phyloP scores from a whole-genome alignment of 2,797 vertebrate genomes.

The Halcyon smyrnensis region DNA sequence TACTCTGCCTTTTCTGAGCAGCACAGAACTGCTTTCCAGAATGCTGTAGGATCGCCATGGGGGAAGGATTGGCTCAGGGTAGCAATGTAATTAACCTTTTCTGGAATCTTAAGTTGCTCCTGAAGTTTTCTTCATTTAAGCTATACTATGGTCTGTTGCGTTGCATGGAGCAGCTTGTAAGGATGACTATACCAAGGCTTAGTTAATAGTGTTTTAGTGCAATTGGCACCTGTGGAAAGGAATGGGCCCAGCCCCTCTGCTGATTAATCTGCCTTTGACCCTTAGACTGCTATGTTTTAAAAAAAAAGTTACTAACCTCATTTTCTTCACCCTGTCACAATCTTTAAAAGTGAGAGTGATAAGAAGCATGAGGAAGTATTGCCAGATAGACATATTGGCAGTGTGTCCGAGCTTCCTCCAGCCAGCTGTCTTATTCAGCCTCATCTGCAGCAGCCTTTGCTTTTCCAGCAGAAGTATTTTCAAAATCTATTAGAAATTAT shows the following conservation, averaged over 20 bases:
- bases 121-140: background rate
- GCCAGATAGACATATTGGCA: background rate
- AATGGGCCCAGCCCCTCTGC: background rate
- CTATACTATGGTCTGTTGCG: background rate
- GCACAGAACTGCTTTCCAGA: background rate
- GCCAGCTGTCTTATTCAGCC: background rate
- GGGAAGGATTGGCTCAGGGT: background rate
- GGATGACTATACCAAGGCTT: background rate
- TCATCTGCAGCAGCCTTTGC: background rate
- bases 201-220: background rate
- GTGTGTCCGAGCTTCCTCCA: background rate
- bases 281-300: background rate
- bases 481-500: conserved; percentile 5
- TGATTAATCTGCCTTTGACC: background rate
- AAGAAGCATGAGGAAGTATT: background rate
- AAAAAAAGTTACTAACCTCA: background rate
- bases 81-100: background rate
- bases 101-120: background rate
- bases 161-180: background rate
- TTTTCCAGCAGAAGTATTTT: background rate
- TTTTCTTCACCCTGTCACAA: background rate
- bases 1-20: background rate
- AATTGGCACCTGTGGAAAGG: background rate
- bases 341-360: background rate
- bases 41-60: background rate